Base-by-base conservation (phyloP, 2,113 vertebrate species). In the Nannobrachium achirus region DNA sequence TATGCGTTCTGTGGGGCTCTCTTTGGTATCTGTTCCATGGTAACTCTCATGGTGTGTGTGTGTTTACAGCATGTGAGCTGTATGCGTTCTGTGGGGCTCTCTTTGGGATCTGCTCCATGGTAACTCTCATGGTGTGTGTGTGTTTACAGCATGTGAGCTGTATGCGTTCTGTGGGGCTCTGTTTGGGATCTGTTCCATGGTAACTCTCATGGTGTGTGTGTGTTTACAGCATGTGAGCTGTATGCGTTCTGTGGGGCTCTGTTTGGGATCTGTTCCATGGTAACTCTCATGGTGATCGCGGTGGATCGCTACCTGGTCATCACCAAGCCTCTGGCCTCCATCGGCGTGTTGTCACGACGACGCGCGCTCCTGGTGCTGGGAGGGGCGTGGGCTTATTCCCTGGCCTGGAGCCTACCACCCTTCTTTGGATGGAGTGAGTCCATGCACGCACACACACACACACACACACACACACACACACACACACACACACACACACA, bases 351-450 rank as follows among this genome's bases (percentile, higher is more conserved):
- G 78, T 89, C 90, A 1, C 56, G 63, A 40, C 85, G 83, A 66
- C 78, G 90, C 10, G 89, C 90, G 2, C 10, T 88, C 1, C 6
- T 75, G 16, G 71, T 90, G 75, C 85, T 91, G 4, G 0, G 44
- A 19, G 81, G 15, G 0, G 88, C 83, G 49, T 91, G 90, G 90
- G 0, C 10, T 4, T 91, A 91, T 76, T 86, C 89, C 0, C 76
- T 91, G 76, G 82, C 73, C 8, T 91, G 90, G 90, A 91, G 90
- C 67, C 69, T 91, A 66, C 90, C 90, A 0, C 90, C 90, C 0
- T 91, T 91, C 84, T 91, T 91, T 8, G 89, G 90, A 57, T 91
- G 90, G 90, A 91, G 90, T 91, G 69, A 87, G 90, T 67, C 7
- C 14, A 1, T 10, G 11, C 53, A n/a, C 13, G 10, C 25, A 10